A percentile compares a stretch with the other conserved stretches of the same genome.
phyloP scores from a whole-genome alignment of 2,797 vertebrate genomes.

The Prunella strophiata region DNA sequence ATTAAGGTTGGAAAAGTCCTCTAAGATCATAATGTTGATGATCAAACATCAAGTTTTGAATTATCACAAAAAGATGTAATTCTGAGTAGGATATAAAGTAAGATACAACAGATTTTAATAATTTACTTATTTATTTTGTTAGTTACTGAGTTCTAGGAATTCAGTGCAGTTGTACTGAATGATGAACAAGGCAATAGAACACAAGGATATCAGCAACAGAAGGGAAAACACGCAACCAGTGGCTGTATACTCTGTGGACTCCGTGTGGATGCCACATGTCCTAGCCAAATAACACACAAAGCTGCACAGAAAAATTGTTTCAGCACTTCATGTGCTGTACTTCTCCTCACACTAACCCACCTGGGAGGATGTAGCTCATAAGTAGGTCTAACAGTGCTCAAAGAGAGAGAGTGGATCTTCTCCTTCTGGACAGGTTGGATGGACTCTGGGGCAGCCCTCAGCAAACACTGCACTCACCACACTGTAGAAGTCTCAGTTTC shows the following conservation, averaged over 20 bases:
- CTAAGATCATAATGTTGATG: not conserved
- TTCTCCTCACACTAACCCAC: not conserved
- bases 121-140: not conserved
- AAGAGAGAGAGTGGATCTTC: not conserved
- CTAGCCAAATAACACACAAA: not conserved
- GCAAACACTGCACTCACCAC: not conserved
- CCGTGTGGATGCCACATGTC: not conserved
- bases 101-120: not conserved
- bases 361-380: not conserved
- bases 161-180: not conserved
- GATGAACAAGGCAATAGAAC: not conserved
- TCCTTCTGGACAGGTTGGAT: not conserved
- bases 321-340: not conserved
- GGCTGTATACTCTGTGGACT: not conserved
- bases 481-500: not conserved
- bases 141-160: not conserved
- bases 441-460: not conserved
- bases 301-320: not conserved
- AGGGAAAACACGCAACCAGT: accelerated
- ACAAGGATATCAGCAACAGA: not conserved
- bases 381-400: not conserved
- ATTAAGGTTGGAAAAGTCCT: not conserved
- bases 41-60: not conserved
- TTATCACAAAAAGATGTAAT: not conserved
- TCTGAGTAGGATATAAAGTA: not conserved